Percentiles rank a stretch among this genome's conserved stretches.
Conservation (phyloP, 1,140 invertebrate genomes). For the Euura lappo region DNA sequence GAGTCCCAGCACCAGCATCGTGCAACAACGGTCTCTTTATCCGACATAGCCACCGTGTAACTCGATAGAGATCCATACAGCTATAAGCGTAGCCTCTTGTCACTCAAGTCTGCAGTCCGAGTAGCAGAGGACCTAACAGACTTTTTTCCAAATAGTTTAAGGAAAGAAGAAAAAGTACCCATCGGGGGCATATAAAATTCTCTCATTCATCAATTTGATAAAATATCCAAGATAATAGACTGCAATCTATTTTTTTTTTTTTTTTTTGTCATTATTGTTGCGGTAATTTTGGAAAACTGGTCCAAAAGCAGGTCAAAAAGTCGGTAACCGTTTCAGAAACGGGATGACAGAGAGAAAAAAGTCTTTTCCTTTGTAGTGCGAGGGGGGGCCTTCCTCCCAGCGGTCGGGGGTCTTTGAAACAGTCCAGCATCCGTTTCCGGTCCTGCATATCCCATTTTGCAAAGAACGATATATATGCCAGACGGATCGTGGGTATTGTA, state of each 20-base stretch:
- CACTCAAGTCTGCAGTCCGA: background rate
- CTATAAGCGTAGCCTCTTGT: background rate
- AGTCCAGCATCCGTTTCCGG: slow-evolving; percentile 47
- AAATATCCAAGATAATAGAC: too few relatives aligned
- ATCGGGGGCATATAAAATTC: too few relatives aligned
- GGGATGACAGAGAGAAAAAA: background rate
- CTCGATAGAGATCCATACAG: background rate
- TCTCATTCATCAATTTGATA: too few relatives aligned
- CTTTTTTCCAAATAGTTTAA: background rate
- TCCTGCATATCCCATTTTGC: slow-evolving; percentile 6
- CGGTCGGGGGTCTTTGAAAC: slow-evolving; percentile 26
- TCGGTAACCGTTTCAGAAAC: background rate
- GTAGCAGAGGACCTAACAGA: background rate
- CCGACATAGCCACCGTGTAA: background rate
- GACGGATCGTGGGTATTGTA: too few relatives aligned
- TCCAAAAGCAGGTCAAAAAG: slow-evolving; percentile 2
- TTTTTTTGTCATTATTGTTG: too few relatives aligned
- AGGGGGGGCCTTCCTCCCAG: slow-evolving; percentile 13
- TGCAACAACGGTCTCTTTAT: background rate
- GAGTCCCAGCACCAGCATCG: too few relatives aligned
- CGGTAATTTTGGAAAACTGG: background rate
- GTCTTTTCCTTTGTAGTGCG: background rate
- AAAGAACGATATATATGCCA: too few relatives aligned
- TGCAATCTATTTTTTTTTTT: too few relatives aligned
- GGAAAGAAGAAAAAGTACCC: background rate